Conservation (phyloP, 2,888 invertebrate genomes). For the Syritta pipiens region DNA sequence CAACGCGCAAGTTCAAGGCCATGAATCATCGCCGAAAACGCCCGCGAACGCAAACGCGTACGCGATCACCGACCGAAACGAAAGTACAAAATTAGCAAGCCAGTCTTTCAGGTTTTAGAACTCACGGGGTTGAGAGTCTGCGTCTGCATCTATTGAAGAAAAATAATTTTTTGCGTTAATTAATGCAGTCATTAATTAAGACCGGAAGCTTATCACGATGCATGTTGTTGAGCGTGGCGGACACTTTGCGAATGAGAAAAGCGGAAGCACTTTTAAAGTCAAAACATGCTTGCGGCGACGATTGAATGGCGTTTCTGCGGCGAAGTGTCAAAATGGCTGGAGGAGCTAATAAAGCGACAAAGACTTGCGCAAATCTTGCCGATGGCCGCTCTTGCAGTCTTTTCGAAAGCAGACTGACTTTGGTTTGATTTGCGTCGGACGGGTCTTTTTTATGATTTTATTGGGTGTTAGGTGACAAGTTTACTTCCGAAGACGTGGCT, state of each 20-base stretch:
- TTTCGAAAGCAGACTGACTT: too few species aligned
- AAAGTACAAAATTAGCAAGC: conserved; percentile 6
- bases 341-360: too few species aligned
- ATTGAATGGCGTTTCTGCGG: background rate
- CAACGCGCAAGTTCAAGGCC: conserved; percentile 66
- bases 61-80: too few species aligned
- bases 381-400: too few species aligned
- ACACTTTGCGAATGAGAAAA: background rate
- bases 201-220: background rate
- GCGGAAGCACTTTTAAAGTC: background rate
- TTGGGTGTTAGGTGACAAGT: too few species aligned
- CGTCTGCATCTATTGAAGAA: background rate
- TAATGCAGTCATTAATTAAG: background rate
- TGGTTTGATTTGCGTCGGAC: too few species aligned
- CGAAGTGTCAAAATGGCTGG: background rate
- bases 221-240: background rate
- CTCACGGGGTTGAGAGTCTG: background rate
- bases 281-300: background rate
- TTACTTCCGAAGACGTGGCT: too few species aligned
- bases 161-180: background rate
- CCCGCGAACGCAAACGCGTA: too few species aligned
- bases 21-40: conserved; percentile 40
- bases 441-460: too few species aligned
- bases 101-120: conserved; percentile 18
- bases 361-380: too few species aligned